Base-by-base conservation (phyloP, 2,888 invertebrate species). In the Exocentrus adspersus region DNA sequence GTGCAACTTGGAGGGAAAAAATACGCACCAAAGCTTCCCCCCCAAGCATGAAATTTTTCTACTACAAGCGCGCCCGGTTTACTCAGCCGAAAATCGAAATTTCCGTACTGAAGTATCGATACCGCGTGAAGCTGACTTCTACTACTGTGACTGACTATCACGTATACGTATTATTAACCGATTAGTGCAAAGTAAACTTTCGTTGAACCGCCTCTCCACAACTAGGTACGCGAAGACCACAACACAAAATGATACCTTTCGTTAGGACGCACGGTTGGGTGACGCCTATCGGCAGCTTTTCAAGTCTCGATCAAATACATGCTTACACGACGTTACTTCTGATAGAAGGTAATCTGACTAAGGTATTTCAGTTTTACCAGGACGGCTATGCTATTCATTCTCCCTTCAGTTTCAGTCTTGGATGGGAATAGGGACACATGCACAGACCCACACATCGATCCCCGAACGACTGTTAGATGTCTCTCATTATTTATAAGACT, bases 1-100 rank as follows among this genome's bases (percentile, higher is more conserved):
- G 54, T 21, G 28, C 37, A 28, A n/a, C 24, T 28, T 51, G 56
- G 51, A 51, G 51, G 24, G 61, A 64, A 66, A 53, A 64, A 60
- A 24, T 37, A 32, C 12, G 37, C 37, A n/a, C 30, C n/a, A n/a
- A n/a, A n/a, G n/a, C n/a, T n/a, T n/a, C n/a, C n/a, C n/a, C n/a
- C n/a, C 1, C 57, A 57, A 45, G 19, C 48, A 58, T 58, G 58
- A 46, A 45, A 48, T 58, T 48, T 50, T 58, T 37, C 41, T 19
- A 17, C 57, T 16, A 17, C 24, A 45, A 30, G 37, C 57, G 19
- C 57, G 57, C 21, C 57, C 57, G 48, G 37, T 37, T 53, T 24
- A 53, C 20, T 24, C 53, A 53, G 28, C 48, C 48, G 28, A 48
- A 24, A 28, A 6, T 16, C 48, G 14, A 24, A 20, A 16, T 48